phyloP scores from a whole-genome alignment of 2,888 invertebrate species.

The Drosophila algonquin region DNA sequence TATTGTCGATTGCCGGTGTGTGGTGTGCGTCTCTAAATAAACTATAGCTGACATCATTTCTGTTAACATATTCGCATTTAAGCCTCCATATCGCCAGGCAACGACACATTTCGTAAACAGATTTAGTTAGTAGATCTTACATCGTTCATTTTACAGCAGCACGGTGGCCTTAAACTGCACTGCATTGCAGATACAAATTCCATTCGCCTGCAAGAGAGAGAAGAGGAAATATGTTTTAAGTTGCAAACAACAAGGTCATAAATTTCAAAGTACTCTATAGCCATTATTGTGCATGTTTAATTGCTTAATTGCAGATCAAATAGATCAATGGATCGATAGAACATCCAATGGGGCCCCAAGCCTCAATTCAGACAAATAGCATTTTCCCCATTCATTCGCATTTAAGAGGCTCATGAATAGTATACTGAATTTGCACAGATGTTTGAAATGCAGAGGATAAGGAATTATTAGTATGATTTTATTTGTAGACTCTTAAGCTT shows the following conservation, averaged over 20 bases:
- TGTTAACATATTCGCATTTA: constrained; percentile 49
- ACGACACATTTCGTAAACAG: constrained; percentile 37
- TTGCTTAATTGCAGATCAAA: constrained; percentile 76
- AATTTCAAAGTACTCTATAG: constrained; percentile 40
- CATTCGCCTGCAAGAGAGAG: constrained; percentile 32
- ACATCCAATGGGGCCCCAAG: constrained; percentile 18
- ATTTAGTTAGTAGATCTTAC: constrained; percentile 43
- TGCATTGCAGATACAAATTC: constrained; percentile 15
- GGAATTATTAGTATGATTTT: constrained; percentile 34
- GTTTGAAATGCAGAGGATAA: neutral
- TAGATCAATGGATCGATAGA: constrained; percentile 33
- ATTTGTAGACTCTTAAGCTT: constrained; percentile 63
- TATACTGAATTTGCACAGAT: neutral
- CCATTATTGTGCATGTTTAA: constrained; percentile 36
- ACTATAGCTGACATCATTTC: constrained; percentile 68
- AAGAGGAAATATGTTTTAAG: constrained; percentile 25
- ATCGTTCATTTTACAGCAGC: constrained; percentile 18
- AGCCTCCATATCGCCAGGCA: constrained; percentile 28
- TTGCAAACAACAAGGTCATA: constrained; percentile 40
- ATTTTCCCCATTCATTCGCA: neutral
- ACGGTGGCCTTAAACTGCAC: neutral
- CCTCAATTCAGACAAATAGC: neutral
- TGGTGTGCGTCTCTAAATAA: constrained; percentile 38
- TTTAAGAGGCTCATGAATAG: neutral
- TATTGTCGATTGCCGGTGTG: constrained; percentile 24